A percentile compares a stretch with the other conserved stretches of the same genome.
These are phyloP conservation scores for Willisornis vidua DNA, from an alignment of 2,113 vertebrate species.

Conservation along the genomic window DNA sequence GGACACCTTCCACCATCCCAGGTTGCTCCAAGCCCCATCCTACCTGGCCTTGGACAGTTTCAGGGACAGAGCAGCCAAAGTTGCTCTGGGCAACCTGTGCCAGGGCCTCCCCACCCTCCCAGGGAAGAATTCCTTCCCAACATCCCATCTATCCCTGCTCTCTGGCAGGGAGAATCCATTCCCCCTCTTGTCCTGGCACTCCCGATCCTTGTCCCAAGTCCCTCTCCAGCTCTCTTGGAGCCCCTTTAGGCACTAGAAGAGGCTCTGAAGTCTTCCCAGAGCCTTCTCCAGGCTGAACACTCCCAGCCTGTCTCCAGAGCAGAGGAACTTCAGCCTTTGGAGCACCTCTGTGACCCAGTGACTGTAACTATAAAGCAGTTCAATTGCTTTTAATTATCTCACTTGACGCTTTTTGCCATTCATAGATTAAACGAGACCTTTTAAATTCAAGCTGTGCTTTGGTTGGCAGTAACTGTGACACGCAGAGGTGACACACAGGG, in stretches of 20 bases:
- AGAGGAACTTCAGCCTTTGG: no score
- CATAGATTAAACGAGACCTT: accelerated
- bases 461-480: background rate
- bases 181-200: background rate
- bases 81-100: background rate
- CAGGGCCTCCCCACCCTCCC: no score
- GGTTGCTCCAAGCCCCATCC: background rate
- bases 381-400: accelerated
- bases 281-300: background rate
- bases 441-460: accelerated
- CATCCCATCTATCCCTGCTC: background rate
- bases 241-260: background rate
- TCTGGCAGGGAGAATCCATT: background rate
- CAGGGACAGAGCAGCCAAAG: background rate
- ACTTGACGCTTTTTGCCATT: accelerated
- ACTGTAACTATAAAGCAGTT: accelerated
- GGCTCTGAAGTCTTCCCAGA: background rate
- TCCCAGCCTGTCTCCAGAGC: background rate
- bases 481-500: accelerated
- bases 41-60: no score
- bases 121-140: background rate
- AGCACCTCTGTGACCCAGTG: background rate
- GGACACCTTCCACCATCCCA: background rate
- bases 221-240: background rate
- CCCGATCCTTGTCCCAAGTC: no score